Percentiles rank a stretch among this genome's conserved stretches.
Conservation (phyloP, 1,140 invertebrate genomes). For the Lordiphosa collinella region DNA sequence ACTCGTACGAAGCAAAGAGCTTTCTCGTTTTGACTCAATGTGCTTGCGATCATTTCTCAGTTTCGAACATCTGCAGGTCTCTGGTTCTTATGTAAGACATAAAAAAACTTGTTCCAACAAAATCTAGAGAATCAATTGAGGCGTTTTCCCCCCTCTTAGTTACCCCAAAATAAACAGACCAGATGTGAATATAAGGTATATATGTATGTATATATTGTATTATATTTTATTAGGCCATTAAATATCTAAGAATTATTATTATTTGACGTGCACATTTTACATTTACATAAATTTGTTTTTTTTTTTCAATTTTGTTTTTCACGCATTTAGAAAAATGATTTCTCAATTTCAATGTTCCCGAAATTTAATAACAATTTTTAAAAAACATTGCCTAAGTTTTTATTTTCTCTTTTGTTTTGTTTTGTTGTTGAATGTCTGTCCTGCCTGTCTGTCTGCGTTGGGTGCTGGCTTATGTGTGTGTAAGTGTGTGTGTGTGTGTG, state of each 20-base stretch:
- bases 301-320: constrained; percentile 24
- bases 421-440: background rate
- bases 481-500: constrained; percentile 18
- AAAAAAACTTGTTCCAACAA: too few relatives aligned
- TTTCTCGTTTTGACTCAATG: too few relatives aligned
- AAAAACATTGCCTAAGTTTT: constrained; percentile 52
- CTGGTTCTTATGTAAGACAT: too few relatives aligned
- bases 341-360: constrained; percentile 63
- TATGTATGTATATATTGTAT: constrained; percentile 48
- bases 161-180: background rate
- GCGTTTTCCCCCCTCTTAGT: too few relatives aligned
- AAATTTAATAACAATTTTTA: constrained; percentile 63
- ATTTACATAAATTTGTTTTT: constrained; percentile 66
- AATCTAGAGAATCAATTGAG: too few relatives aligned
- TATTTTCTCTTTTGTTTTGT: constrained; percentile 13
- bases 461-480: constrained; percentile 24
- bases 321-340: constrained; percentile 58
- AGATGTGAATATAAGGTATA: constrained; percentile 28
- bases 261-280: constrained; percentile 77
- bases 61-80: too few relatives aligned
- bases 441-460: constrained; percentile 7
- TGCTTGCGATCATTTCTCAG: too few relatives aligned
- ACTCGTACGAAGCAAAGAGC: too few relatives aligned
- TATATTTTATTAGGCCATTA: constrained; percentile 72
- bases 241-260: constrained; percentile 75